phyloP scores from a whole-genome alignment of 2,113 vertebrate genomes.

The Conger conger region DNA sequence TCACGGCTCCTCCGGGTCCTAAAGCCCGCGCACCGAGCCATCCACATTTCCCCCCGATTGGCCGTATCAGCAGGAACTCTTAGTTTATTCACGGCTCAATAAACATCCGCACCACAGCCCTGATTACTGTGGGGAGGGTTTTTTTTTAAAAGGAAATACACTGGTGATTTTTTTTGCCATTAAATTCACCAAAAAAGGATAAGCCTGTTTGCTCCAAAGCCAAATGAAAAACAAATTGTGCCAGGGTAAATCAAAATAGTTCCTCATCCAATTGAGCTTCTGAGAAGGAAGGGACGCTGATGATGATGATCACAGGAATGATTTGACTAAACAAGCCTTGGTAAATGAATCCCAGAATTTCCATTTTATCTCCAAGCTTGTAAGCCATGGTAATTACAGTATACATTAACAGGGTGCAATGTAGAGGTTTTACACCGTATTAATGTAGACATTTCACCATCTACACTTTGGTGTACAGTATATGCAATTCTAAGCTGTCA shows the following conservation, averaged over 20 bases:
- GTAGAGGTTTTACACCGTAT: not conserved
- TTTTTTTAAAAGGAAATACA: not conserved
- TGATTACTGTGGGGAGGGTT: no score
- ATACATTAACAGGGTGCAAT: not conserved
- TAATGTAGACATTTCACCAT: not conserved
- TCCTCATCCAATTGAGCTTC: not conserved
- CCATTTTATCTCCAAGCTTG: not conserved
- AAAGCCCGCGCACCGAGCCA: constrained; percentile 16
- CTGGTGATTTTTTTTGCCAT: no score
- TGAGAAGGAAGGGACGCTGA: not conserved
- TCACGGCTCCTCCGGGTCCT: constrained; percentile 30
- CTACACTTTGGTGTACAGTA: not conserved
- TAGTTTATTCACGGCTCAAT: not conserved
- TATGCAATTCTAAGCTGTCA: not conserved
- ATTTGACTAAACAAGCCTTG: not conserved
- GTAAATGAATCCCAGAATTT: not conserved
- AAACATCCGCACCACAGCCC: not conserved
- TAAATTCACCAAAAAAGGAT: not conserved
- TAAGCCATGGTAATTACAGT: not conserved
- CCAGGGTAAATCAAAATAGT: not conserved
- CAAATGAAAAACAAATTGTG: not conserved
- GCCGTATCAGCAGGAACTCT: not conserved
- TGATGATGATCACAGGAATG: not conserved
- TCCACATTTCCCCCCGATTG: not conserved
- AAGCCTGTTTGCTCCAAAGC: not conserved